Conservation (phyloP, 2,797 vertebrate genomes). For the Sebastes oblongus region DNA sequence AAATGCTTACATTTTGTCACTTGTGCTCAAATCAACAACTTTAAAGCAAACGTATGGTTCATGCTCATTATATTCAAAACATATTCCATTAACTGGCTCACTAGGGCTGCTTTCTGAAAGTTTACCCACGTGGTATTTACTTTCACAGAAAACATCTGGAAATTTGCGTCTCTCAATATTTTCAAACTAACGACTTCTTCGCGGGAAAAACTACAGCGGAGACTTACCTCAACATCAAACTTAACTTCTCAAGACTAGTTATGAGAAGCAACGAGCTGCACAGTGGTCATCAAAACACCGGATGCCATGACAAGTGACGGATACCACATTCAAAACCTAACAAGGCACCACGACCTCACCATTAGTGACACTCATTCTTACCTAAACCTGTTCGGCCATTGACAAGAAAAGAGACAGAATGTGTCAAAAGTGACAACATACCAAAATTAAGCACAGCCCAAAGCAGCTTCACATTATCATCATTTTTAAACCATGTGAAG, state of each 20-base stretch:
- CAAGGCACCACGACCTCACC: conserved; percentile 36
- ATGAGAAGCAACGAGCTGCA: conserved; percentile 9
- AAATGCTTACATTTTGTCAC: not conserved
- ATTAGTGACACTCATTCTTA: conserved; percentile 66
- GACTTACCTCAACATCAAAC: not conserved
- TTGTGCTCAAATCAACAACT: not conserved
- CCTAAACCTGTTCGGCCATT: conserved; percentile 77
- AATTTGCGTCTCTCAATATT: not conserved
- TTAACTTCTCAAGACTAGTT: not conserved
- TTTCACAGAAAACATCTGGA: not conserved
- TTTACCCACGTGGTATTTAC: not conserved
- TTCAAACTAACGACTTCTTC: not conserved
- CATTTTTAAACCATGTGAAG: not conserved
- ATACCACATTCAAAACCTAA: conserved; percentile 47
- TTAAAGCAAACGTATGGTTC: not conserved
- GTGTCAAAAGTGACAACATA: conserved; percentile 29
- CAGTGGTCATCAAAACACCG: conserved; percentile 67
- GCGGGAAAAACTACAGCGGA: not conserved
- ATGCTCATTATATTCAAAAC: not conserved
- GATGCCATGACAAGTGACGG: conserved; percentile 43
- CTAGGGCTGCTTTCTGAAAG: conserved; percentile 25
- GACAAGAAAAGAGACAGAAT: conserved; percentile 54
- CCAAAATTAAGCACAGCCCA: conserved; percentile 4
- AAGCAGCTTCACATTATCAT: conserved; percentile 3
- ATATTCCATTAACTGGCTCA: not conserved